A percentile compares a stretch with the other conserved stretches of the same genome.
These are phyloP conservation scores for Salmo trutta DNA, from an alignment of 2,797 vertebrate species.

Conservation along the genomic window DNA sequence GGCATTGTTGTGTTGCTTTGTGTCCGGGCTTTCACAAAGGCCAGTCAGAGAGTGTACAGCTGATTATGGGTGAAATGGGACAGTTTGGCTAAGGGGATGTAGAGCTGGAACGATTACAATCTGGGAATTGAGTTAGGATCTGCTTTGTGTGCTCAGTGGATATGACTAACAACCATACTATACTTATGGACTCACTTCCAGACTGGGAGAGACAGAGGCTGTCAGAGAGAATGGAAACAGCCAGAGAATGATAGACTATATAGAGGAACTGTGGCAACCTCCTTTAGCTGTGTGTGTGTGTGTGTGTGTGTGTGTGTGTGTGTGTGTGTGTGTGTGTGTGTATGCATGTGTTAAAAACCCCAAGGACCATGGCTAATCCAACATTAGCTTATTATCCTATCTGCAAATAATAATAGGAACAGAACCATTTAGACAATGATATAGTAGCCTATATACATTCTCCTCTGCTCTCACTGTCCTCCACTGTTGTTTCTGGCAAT, in stretches of 20 bases:
- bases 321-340: background rate
- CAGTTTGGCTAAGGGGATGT: background rate
- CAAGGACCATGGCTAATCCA: background rate
- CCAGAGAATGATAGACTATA: background rate
- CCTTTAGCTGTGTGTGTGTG: background rate
- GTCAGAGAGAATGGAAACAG: background rate
- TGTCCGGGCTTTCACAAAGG: background rate
- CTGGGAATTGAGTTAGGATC: background rate
- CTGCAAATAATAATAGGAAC: background rate
- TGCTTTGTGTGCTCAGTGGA: background rate
- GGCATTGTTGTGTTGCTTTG: background rate
- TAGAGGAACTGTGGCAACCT: background rate
- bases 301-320: background rate
- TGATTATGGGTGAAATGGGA: background rate
- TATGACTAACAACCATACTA: background rate
- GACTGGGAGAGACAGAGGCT: background rate
- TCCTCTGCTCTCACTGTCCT: conserved; percentile 18
- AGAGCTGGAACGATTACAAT: background rate
- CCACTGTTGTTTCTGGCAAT: conserved; percentile 8
- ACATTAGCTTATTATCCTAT: background rate
- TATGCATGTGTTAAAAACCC: background rate
- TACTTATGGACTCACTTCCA: background rate
- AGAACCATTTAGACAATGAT: background rate
- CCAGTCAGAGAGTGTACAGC: background rate
- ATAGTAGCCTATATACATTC: conserved; percentile 43